Evolutionary conservation across 2,113 vertebrate genomes (phyloP).

Genomic region (Ictalurus furcatus): DNA sequence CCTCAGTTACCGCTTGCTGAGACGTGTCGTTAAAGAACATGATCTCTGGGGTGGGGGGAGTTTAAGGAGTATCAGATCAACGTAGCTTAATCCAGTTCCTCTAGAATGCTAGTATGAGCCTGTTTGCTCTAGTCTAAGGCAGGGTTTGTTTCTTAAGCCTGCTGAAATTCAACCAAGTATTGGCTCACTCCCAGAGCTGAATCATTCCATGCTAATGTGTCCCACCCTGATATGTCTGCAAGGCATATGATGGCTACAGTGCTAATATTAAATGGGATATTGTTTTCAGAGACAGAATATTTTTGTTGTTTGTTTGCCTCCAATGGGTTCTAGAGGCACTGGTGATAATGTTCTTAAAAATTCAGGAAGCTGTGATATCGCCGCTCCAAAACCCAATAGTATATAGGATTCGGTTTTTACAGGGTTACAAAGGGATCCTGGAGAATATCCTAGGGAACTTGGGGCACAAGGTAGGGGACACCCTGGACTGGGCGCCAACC

Average conservation of each 20-base stretch:
- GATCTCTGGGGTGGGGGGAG: not conserved
- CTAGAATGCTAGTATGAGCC: not conserved
- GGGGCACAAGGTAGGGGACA: too few species aligned
- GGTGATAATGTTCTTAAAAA: not conserved
- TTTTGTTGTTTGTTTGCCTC: not conserved
- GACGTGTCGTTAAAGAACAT: not conserved
- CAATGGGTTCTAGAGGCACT: not conserved
- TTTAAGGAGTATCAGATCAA: constrained; percentile 25
- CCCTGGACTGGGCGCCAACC: too few species aligned
- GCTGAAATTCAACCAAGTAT: constrained; percentile 1
- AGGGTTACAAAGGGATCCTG: too few species aligned
- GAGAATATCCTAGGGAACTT: too few species aligned
- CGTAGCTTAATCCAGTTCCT: constrained; percentile 42
- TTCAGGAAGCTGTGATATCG: not conserved
- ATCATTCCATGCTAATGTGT: not conserved
- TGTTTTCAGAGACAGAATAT: not conserved
- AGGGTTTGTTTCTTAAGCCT: not conserved
- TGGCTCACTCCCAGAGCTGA: not conserved
- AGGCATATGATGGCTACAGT: not conserved
- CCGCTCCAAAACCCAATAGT: too few species aligned
- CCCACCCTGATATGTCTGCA: not conserved
- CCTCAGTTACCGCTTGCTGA: not conserved
- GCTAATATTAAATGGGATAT: not conserved
- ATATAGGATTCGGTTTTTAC: too few species aligned
- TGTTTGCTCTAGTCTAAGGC: constrained; percentile 19